Percentiles rank a stretch among this genome's conserved stretches.
phyloP scores from a whole-genome alignment of 2,113 vertebrate genomes.

The Monopterus albus region DNA sequence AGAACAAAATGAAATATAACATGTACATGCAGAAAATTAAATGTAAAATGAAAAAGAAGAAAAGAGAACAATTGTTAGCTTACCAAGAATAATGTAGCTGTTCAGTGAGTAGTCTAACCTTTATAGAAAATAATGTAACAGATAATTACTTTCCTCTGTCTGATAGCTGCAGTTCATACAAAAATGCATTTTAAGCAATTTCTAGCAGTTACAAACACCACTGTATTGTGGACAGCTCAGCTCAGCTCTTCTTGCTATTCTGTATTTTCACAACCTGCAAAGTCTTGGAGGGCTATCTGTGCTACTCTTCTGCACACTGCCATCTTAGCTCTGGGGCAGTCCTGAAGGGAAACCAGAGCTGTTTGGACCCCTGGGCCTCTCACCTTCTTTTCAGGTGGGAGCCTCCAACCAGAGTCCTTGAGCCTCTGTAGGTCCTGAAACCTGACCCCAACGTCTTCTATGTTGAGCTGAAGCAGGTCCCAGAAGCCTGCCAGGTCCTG shows the following conservation, averaged over 20 bases:
- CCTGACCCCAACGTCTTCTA: conserved; percentile 96
- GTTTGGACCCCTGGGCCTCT: conserved; percentile 54
- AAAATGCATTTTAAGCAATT: neutral
- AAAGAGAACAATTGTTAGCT: conserved; percentile 71
- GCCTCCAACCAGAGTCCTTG: conserved; percentile 96
- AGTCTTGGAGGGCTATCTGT: conserved; percentile 58
- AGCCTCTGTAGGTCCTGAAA: conserved; percentile 96
- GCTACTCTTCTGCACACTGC: conserved; percentile 63
- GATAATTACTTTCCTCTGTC: neutral
- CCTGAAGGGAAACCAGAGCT: conserved; percentile 55
- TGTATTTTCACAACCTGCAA: conserved; percentile 51
- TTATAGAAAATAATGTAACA: conserved; percentile 12
- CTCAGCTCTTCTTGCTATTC: conserved; percentile 61
- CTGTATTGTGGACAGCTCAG: conserved; percentile 20
- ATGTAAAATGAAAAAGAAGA: conserved; percentile 59
- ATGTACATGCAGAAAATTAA: conserved; percentile 33
- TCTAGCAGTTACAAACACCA: conserved; percentile 31
- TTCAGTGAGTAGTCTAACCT: conserved; percentile 39
- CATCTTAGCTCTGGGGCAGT: conserved; percentile 66
- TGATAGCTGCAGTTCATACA: conserved; percentile 11
- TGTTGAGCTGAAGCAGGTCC: conserved; percentile 98
- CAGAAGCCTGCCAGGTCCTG: conserved; percentile 98
- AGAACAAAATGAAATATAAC: too few relatives aligned
- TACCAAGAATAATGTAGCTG: conserved; percentile 33
- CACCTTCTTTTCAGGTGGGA: conserved; percentile 94